These are phyloP conservation scores for Scrobipalpa atriplicella DNA, from an alignment of 2,888 invertebrate genomes.

Conservation along the genomic window DNA sequence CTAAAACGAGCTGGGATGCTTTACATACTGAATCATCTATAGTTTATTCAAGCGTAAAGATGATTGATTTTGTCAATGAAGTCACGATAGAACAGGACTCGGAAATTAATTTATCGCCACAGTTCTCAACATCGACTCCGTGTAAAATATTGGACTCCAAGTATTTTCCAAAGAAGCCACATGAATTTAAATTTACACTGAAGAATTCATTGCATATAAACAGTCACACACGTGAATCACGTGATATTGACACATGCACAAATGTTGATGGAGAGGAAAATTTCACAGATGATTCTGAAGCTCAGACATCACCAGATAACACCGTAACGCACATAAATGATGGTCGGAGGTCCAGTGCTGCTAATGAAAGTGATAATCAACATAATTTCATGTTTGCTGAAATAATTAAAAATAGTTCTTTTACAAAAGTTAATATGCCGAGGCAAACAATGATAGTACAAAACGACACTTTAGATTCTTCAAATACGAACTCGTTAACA, in stretches of 20 bases:
- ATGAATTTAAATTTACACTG: not conserved
- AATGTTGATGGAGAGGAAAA: not conserved
- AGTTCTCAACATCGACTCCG: not conserved
- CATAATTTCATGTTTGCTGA: not conserved
- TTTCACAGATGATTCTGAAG: not conserved
- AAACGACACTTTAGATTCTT: constrained; percentile 3
- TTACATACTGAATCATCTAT: not conserved
- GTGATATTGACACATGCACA: not conserved
- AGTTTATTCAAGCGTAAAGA: not conserved
- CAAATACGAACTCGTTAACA: constrained; percentile 32
- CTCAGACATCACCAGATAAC: not conserved
- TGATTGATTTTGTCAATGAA: constrained; percentile 12
- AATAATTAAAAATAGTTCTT: not conserved
- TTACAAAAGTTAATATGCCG: not conserved
- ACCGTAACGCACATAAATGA: not conserved
- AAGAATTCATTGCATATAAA: not conserved
- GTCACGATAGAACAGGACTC: constrained; percentile 38
- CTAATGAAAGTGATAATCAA: not conserved
- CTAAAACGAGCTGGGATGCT: not conserved
- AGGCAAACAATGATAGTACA: not conserved
- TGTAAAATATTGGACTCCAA: constrained; percentile 4
- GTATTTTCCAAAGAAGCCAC: not conserved
- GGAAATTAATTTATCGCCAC: too few species aligned
- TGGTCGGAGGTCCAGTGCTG: not conserved
- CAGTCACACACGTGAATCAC: too few species aligned